Percentiles rank a stretch among this genome's conserved stretches.
Conservation (phyloP, 1,140 invertebrate species). For the Drosophila pruinosa region DNA sequence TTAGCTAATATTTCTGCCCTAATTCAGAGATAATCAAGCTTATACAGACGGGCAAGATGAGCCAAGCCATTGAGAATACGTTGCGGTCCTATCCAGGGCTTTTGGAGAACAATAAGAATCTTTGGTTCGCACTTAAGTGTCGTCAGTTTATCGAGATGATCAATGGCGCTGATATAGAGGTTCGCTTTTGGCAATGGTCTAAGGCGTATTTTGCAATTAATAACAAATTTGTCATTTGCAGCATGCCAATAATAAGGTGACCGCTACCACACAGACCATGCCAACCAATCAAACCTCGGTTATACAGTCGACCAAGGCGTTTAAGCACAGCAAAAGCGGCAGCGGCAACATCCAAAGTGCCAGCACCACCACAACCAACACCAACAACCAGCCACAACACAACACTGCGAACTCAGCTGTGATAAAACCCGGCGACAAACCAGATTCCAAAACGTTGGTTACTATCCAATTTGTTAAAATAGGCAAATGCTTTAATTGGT, state of each 20-base stretch:
- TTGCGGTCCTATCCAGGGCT: conserved; percentile 94
- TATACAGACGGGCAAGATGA: conserved; percentile 95
- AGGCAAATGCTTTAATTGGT: neutral
- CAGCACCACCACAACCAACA: conserved; percentile 12
- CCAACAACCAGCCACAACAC: conserved; percentile 59
- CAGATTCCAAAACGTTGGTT: conserved; percentile 59
- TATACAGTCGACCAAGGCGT: conserved; percentile 89
- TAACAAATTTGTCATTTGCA: neutral
- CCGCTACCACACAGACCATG: conserved; percentile 76
- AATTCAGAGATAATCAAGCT: conserved; percentile 94
- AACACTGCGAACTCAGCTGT: conserved; percentile 83
- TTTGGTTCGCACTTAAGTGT: conserved; percentile 97
- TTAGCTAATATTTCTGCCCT: neutral
- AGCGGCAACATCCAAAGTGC: conserved; percentile 41
- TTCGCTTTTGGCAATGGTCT: neutral
- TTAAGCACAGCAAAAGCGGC: conserved; percentile 83
- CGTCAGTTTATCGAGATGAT: conserved; percentile 99
- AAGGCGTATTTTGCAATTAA: neutral
- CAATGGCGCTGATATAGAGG: conserved; percentile 91
- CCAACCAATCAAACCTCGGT: conserved; percentile 87
- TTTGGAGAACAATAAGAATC: conserved; percentile 93
- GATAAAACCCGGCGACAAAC: conserved; percentile 83
- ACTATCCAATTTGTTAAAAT: neutral
- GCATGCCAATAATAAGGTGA: conserved; percentile 72
- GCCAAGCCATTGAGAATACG: conserved; percentile 96